A percentile compares a stretch with the other conserved stretches of the same genome.
phyloP scores from a whole-genome alignment of 2,113 vertebrate genomes.

The Ceyx cyanopectus region DNA sequence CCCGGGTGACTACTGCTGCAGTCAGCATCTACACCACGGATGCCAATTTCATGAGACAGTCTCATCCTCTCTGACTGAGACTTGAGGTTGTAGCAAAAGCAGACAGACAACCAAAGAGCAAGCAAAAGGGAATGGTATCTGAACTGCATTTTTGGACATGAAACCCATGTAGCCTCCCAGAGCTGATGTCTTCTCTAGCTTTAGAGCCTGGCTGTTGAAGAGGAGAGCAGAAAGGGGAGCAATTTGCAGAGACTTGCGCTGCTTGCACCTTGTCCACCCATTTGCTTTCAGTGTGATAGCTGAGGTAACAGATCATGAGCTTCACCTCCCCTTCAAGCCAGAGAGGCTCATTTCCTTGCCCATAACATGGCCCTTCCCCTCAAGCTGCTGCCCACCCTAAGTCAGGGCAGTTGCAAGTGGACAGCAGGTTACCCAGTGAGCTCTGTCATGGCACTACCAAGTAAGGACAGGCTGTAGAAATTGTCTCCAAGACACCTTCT shows the following conservation, averaged over 20 bases:
- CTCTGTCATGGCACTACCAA: rapidly evolving
- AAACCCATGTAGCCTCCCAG: neutral
- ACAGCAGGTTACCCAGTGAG: neutral
- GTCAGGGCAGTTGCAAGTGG: neutral
- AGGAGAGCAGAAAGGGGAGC: neutral
- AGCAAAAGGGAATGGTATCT: neutral
- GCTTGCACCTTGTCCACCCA: rapidly evolving
- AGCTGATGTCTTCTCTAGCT: neutral
- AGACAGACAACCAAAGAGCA: neutral
- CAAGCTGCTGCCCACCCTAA: neutral
- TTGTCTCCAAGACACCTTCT: neutral
- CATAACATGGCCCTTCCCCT: neutral
- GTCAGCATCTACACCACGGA: neutral
- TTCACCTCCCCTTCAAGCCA: neutral
- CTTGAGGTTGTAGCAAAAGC: neutral
- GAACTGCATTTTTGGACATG: neutral
- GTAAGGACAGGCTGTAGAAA: neutral
- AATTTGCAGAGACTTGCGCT: neutral
- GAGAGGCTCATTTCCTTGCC: neutral
- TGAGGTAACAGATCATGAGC: neutral
- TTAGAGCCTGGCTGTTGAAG: neutral
- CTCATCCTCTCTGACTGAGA: neutral
- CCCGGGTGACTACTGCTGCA: neutral
- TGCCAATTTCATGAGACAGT: slow-evolving; percentile 10
- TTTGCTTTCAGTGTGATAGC: neutral